phyloP scores from a whole-genome alignment of 2,888 invertebrate genomes.

The Plagodis pulveraria region DNA sequence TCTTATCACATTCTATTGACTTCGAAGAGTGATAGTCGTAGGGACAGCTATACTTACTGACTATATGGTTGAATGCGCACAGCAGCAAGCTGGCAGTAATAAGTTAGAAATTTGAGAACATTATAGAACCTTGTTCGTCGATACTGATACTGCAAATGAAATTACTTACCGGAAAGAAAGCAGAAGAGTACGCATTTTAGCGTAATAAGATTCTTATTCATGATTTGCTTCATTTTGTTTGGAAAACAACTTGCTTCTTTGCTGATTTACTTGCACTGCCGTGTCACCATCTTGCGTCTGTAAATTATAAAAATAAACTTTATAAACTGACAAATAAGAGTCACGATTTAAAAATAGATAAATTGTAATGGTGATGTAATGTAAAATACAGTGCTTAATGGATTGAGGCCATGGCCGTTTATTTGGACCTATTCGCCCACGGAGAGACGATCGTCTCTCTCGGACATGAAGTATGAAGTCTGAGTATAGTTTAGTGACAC shows the following conservation, averaged over 20 bases:
- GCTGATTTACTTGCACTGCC: slow-evolving; percentile 26
- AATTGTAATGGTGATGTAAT: slow-evolving; percentile 11
- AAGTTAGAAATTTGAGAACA: slow-evolving; percentile 7
- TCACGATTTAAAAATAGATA: slow-evolving; percentile 27
- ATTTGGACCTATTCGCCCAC: slow-evolving; percentile 57
- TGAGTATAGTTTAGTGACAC: slow-evolving; percentile 37
- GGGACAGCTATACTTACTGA: not conserved
- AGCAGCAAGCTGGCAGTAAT: not conserved
- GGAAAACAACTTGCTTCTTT: slow-evolving; percentile 19
- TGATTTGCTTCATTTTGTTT: slow-evolving; percentile 67
- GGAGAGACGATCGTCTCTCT: slow-evolving; percentile 41
- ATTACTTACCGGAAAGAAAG: slow-evolving; percentile 89
- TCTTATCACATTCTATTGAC: not conserved
- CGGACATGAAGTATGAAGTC: slow-evolving; percentile 10
- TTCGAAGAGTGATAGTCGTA: not conserved
- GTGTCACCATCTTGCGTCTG: slow-evolving; percentile 34
- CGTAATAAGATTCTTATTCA: slow-evolving; percentile 90
- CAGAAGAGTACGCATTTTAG: slow-evolving; percentile 92
- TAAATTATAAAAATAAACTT: slow-evolving; percentile 25
- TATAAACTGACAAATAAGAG: slow-evolving; percentile 22
- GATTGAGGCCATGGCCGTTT: slow-evolving; percentile 69
- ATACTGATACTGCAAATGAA: not conserved
- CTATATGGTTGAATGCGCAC: not conserved
- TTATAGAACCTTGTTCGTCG: not conserved
- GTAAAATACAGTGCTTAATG: slow-evolving; percentile 35